phyloP scores from a whole-genome alignment of 2,797 vertebrate genomes.

The Sebastiscus tertius region DNA sequence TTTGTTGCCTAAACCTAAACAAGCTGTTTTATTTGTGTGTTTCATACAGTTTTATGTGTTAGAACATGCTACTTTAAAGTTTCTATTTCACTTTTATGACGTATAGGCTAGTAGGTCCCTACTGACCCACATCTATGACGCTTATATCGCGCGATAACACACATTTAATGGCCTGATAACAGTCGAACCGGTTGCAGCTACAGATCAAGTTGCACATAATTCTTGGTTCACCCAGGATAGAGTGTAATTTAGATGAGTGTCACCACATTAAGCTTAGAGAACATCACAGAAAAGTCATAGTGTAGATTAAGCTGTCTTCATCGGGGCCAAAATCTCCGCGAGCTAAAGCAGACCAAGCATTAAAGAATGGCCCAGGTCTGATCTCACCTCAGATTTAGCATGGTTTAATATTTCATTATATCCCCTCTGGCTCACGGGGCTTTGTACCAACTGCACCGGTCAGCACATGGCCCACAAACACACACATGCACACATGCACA shows the following conservation, averaged over 20 bases:
- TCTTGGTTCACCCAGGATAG: background rate
- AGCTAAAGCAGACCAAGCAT: background rate
- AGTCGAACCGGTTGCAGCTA: background rate
- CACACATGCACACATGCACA: background rate
- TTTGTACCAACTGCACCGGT: constrained; percentile 72
- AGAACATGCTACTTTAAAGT: background rate
- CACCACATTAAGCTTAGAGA: background rate
- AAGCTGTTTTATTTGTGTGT: background rate
- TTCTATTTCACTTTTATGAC: background rate
- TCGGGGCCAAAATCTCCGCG: background rate
- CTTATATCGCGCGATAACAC: background rate
- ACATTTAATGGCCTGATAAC: background rate
- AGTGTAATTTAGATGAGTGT: background rate
- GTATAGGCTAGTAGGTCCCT: no score
- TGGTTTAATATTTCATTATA: constrained; percentile 72
- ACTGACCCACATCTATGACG: no score
- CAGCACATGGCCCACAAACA: constrained; percentile 62
- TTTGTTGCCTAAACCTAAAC: background rate
- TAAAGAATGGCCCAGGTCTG: constrained; percentile 34
- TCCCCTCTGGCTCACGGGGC: constrained; percentile 56
- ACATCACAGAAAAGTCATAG: background rate
- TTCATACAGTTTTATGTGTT: background rate
- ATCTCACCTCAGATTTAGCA: constrained; percentile 64
- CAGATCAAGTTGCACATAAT: background rate
- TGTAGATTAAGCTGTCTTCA: constrained; percentile 1